Conservation (phyloP, 2,797 vertebrate species). For the Masticophis lateralis region DNA sequence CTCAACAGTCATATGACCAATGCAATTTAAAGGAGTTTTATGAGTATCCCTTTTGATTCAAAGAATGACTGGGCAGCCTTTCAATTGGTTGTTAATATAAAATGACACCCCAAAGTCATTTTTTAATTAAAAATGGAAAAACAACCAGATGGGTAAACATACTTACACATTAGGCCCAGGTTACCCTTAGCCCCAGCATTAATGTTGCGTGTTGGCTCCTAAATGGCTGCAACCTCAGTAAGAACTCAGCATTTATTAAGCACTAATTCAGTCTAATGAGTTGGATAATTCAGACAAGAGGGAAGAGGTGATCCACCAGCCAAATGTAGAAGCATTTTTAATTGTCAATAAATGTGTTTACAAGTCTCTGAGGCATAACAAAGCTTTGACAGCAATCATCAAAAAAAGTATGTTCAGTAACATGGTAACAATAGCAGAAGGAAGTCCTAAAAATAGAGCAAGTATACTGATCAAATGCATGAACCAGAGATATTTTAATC, state of each 20-base stretch:
- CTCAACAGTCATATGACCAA: background rate
- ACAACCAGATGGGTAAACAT: conserved; percentile 37
- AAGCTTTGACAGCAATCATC: conserved; percentile 10
- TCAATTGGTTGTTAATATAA: conserved; percentile 50
- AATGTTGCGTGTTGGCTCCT: conserved; percentile 30
- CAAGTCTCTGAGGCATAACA: background rate
- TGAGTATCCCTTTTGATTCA: background rate
- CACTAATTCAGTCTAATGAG: conserved; percentile 50
- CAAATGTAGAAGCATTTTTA: conserved; percentile 38
- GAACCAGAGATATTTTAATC: background rate
- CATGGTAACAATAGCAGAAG: conserved; percentile 3
- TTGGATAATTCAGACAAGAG: conserved; percentile 46
- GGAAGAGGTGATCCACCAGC: conserved; percentile 23
- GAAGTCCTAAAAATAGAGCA: conserved; percentile 21
- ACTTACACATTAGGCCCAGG: conserved; percentile 34
- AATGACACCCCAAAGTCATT: conserved; percentile 59
- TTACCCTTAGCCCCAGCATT: conserved; percentile 30
- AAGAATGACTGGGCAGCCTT: conserved; percentile 27
- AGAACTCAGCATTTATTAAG: conserved; percentile 28
- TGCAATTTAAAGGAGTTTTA: background rate
- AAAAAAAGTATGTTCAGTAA: conserved; percentile 19
- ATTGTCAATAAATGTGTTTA: conserved; percentile 42
- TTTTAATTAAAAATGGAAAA: conserved; percentile 68
- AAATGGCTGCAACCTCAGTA: conserved; percentile 32
- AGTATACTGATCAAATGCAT: background rate